A percentile compares a stretch with the other conserved stretches of the same genome.
Evolutionary conservation across 2,888 invertebrate genomes (phyloP).

Genomic region (Heliconius ismenius): DNA sequence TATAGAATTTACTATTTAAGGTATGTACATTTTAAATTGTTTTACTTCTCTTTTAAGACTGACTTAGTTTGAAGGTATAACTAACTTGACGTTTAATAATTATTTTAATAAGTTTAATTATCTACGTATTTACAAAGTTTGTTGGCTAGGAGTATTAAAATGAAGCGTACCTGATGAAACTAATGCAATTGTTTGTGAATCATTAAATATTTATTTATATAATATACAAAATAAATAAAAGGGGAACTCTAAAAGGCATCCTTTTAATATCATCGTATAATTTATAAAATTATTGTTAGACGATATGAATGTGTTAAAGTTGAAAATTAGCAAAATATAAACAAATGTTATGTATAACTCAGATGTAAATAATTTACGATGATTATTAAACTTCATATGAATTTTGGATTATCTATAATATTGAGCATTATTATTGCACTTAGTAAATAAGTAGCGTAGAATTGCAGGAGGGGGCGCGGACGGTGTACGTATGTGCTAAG

Average conservation of each 20-base stretch:
- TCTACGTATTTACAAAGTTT: conserved; percentile 1
- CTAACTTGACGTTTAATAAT: neutral
- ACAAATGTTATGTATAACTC: neutral
- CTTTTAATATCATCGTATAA: neutral
- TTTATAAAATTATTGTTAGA: neutral
- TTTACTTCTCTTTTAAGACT: conserved; percentile 40
- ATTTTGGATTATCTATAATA: conserved; percentile 52
- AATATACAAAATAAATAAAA: neutral
- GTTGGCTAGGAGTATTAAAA: conserved; percentile 17
- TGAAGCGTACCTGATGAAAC: conserved; percentile 21
- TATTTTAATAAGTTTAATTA: conserved; percentile 24
- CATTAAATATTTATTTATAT: neutral
- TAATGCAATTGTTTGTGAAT: neutral
- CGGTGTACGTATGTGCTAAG: conserved; percentile 42
- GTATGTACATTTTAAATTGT: conserved; percentile 2
- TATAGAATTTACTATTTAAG: conserved; percentile 11
- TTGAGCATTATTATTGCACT: conserved; percentile 70
- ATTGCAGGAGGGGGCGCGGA: conserved; percentile 56
- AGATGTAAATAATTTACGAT: conserved; percentile 26
- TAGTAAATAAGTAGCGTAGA: conserved; percentile 76
- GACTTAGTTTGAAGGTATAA: conserved; percentile 44
- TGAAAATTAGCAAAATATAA: conserved; percentile 21
- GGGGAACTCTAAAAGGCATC: neutral
- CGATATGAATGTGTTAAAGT: conserved; percentile 23
- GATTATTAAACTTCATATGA: conserved; percentile 53